Conservation (phyloP, 2,888 invertebrate species). For the Tetropium fuscum region DNA sequence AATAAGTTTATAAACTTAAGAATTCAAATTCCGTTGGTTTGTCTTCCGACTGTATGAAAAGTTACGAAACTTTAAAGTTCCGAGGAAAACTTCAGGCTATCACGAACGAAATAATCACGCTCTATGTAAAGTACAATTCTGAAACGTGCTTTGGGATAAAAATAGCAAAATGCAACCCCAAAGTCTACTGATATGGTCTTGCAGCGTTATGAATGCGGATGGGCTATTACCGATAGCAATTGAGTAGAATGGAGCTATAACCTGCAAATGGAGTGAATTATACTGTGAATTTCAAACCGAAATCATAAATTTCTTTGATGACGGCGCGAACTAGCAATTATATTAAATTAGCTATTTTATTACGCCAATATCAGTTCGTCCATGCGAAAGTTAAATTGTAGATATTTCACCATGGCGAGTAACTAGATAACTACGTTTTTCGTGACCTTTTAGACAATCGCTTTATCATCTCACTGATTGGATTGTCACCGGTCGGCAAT, state of each 20-base stretch:
- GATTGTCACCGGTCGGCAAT: too few relatives aligned
- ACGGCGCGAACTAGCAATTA: slow-evolving; percentile 21
- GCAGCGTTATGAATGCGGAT: slow-evolving; percentile 40
- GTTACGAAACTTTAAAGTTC: neutral
- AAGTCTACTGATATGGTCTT: slow-evolving; percentile 41
- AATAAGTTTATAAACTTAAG: neutral
- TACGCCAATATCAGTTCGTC: neutral
- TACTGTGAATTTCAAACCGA: slow-evolving; percentile 20
- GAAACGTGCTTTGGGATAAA: slow-evolving; percentile 23
- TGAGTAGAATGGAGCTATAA: slow-evolving; percentile 33
- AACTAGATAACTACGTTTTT: too few relatives aligned
- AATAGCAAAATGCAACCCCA: slow-evolving; percentile 34
- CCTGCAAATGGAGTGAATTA: slow-evolving; percentile 39
- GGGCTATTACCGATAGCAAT: slow-evolving; percentile 35
- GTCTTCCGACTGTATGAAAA: neutral
- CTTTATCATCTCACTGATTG: too few relatives aligned
- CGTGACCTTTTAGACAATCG: too few relatives aligned
- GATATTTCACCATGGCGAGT: too few relatives aligned
- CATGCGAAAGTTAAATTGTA: too few relatives aligned
- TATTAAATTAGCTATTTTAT: slow-evolving; percentile 25
- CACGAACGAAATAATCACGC: slow-evolving; percentile 19
- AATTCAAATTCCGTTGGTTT: slow-evolving; percentile 5
- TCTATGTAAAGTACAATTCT: slow-evolving; percentile 5
- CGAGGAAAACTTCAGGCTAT: neutral
- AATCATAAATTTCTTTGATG: slow-evolving; percentile 18